These are phyloP conservation scores for Pegoplata infirma DNA, from an alignment of 2,888 invertebrate species.

Conservation along the genomic window DNA sequence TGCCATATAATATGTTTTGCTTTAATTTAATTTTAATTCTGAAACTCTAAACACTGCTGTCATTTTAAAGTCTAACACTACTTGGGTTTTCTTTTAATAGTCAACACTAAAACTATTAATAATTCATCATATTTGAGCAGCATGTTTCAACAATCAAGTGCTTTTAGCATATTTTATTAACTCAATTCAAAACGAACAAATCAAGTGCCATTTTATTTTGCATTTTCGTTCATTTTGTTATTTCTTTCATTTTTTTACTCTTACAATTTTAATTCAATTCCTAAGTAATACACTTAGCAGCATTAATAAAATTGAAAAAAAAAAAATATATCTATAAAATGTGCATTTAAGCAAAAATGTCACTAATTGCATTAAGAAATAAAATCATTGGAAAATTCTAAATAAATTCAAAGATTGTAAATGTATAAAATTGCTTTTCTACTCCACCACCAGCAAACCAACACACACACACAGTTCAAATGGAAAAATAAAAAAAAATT, in stretches of 20 bases:
- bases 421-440: not conserved
- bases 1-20: no score
- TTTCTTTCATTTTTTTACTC: slow-evolving; percentile 1
- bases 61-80: no score
- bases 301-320: slow-evolving; percentile 5
- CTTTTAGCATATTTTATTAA: slow-evolving; percentile 44
- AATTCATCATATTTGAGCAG: not conserved
- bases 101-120: not conserved
- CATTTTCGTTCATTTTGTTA: not conserved
- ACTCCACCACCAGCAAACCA: slow-evolving; percentile 9
- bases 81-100: not conserved
- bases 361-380: slow-evolving; percentile 52
- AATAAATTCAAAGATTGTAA: slow-evolving; percentile 27
- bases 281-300: slow-evolving; percentile 36
- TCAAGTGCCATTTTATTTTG: slow-evolving; percentile 20
- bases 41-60: no score
- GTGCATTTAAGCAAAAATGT: slow-evolving; percentile 39
- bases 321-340: slow-evolving; percentile 14
- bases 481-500: no score
- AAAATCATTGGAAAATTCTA: slow-evolving; percentile 16
- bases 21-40: no score
- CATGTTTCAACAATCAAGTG: not conserved
- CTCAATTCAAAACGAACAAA: slow-evolving; percentile 28
- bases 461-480: no score
- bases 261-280: slow-evolving; percentile 48